These are phyloP conservation scores for Morelia viridis DNA, from an alignment of 2,797 vertebrate genomes.

Conservation along the genomic window DNA sequence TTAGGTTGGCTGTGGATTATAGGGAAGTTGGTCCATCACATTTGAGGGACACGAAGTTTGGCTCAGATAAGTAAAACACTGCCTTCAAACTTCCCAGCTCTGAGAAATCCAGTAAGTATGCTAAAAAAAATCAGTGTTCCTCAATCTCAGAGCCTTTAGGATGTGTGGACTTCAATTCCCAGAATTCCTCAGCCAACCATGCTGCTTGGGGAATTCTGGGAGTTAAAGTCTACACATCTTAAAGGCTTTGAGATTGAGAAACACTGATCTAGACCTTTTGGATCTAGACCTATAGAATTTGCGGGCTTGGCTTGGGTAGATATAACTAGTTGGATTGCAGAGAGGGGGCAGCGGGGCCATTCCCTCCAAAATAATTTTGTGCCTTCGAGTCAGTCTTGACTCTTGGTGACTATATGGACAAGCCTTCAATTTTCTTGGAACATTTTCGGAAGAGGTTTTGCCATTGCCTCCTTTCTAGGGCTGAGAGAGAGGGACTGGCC, in stretches of 20 bases:
- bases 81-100: background rate
- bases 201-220: background rate
- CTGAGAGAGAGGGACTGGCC: background rate
- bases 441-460: background rate
- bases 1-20: background rate
- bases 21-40: background rate
- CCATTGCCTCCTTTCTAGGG: background rate
- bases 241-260: background rate
- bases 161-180: background rate
- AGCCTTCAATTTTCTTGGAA: background rate
- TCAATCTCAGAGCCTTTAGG: background rate
- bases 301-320: background rate
- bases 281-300: background rate
- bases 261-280: background rate
- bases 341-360: background rate
- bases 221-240: background rate
- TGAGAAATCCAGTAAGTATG: background rate
- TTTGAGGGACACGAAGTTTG: background rate
- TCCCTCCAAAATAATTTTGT: background rate
- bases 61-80: background rate
- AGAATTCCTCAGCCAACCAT: background rate
- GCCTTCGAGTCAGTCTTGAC: background rate
- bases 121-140: background rate
- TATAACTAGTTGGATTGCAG: background rate
- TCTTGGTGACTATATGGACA: background rate